Base-by-base conservation (phyloP, 1,140 invertebrate genomes). In the Octopus sinensis region DNA sequence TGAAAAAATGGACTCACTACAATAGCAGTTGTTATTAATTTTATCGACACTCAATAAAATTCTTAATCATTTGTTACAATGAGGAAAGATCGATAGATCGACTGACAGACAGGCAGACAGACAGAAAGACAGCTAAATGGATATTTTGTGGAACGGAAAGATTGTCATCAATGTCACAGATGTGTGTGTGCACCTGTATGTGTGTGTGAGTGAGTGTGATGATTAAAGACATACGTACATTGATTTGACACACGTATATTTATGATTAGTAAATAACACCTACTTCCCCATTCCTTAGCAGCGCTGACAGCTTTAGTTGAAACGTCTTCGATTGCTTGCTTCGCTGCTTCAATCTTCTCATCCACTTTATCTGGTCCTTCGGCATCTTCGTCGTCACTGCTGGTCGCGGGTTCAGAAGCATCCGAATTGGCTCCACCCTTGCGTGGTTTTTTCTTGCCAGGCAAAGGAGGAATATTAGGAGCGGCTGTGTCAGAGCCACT, bases 281-380 rank as follows among this genome's bases (percentile, higher is more conserved):
- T 85, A 92, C 94, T 97, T 85, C 96, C 96, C 89, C 97, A 89
- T 84, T 90, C 91, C 95, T 97, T 89, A 93, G 96, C 96, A 53
- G 96, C 95, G 84, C 95, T 95, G 83, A 97, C 92, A 79, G 96
- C 96, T 92, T 97, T 97, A 85, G 95, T 96, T 84, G 96, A 96
- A 88, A 96, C 96, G 81, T 91, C 90, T 83, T 91, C 91, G 4
- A 92, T 83, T 53, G 89, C 88, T 54, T 88, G 85, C 43, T 86
- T 83, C 4, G 86, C 84, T 53, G 81, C 80, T 30, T 68, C 68
- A 56, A 82, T 80, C 10, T 81, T 81, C 73, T 81, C 80, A 9
- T 81, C 83, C 10, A 84, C 83, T 4, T 73, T 82, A 53, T 83
- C 80, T 17, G 80, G 79, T 4, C 81, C 54, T 6, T 54, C 82